Base-by-base conservation (phyloP, 2,113 vertebrate species). In the Hippocampus comes region DNA sequence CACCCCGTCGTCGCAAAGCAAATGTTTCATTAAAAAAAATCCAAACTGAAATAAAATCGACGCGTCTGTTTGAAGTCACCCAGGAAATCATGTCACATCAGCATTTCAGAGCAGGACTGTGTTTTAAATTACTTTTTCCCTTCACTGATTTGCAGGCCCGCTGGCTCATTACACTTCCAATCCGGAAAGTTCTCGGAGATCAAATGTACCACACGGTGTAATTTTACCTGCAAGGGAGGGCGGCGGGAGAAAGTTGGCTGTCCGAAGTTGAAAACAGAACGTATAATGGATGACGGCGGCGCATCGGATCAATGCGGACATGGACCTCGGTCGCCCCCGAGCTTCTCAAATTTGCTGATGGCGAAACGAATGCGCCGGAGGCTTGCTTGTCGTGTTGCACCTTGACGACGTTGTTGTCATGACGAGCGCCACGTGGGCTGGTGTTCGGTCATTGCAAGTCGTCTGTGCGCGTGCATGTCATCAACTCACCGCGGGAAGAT, bases 91-190 rank as follows among this genome's bases (percentile, higher is more conserved):
- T 18, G 64, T 46, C 41, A 43, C n/a, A 27, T 66, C 42, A 17
- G 15, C 64, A 66, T 25, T 66, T 66, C 5, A 25, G 21, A 65
- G 63, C 63, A 23, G 21, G 63, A 43, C 42, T 64, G 14, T 48
- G 14, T 66, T 61, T 48, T 25, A 66, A 66, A 66, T 66, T 46
- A 66, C 42, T 66, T 48, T 66, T 66, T 66, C 38, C 64, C 64
- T 66, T 66, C 64, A 66, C n/a, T 27, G 64, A 46, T 66, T 48
- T 5, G 43, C 42, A 25, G 15, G 42, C 43, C 64, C n/a, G 14
- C 23, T 9, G 64, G 42, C 42, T 66, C 64, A 48, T 66, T 27
- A 66, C 64, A 17, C 64, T 18, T 25, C n/a, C 64, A 46, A 48
- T 27, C n/a, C 43, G 7, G 23, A 66, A 66, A 27, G 23, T 46